Evolutionary conservation across 1,140 invertebrate species (phyloP).

Genomic region (Drosophila asahinai): DNA sequence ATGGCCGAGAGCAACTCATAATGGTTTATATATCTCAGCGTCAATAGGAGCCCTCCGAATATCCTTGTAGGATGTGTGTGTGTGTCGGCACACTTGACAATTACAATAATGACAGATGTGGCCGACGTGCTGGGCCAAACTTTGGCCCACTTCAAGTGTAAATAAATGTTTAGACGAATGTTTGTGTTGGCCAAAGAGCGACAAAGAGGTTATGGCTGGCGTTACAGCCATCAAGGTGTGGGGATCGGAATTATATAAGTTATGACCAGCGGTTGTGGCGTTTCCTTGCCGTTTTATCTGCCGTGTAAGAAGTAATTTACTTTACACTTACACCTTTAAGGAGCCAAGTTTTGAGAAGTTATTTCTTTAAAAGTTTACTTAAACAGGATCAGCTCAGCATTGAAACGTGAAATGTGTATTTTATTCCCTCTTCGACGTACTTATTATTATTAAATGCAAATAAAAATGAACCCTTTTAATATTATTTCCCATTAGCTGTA

Average conservation of each 20-base stretch:
- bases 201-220: constrained; percentile 12
- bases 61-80: constrained; percentile 16
- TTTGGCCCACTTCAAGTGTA: constrained; percentile 43
- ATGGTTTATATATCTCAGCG: constrained; percentile 59
- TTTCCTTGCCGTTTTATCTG: neutral
- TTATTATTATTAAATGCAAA: neutral
- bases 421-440: neutral
- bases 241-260: constrained; percentile 2
- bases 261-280: neutral
- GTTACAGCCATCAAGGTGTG: constrained; percentile 6
- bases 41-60: constrained; percentile 43
- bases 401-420: neutral
- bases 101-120: constrained; percentile 77
- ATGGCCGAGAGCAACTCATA: constrained; percentile 58
- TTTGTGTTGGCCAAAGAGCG: constrained; percentile 37
- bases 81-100: constrained; percentile 45
- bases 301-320: neutral
- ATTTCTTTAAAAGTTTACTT: neutral
- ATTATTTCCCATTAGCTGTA: neutral
- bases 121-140: constrained; percentile 40
- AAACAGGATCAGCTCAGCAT: neutral
- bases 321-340: neutral
- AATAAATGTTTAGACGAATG: constrained; percentile 51
- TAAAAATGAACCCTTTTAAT: neutral
- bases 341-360: neutral